phyloP scores from a whole-genome alignment of 2,113 vertebrate species.

The Phasianus colchicus region DNA sequence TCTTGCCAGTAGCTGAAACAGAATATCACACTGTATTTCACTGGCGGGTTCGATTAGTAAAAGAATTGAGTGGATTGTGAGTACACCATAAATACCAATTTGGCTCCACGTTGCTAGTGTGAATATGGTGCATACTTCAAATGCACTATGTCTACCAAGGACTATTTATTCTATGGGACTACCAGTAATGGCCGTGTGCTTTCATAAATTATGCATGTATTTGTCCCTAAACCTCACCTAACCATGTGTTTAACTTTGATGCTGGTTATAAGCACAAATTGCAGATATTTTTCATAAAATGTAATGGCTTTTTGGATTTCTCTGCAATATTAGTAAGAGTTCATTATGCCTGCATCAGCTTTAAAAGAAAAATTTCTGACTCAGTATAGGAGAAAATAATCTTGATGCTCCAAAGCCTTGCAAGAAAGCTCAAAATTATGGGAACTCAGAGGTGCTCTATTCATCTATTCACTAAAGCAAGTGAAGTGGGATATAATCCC shows the following conservation, averaged over 20 bases:
- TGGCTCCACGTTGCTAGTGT: neutral
- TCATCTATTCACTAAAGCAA: conserved; percentile 8
- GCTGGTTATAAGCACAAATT: conserved; percentile 4
- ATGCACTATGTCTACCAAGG: neutral
- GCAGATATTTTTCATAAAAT: conserved; percentile 23
- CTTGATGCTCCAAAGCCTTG: neutral
- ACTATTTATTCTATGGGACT: conserved; percentile 24
- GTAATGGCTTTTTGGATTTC: neutral
- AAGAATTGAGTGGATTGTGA: conserved; percentile 27
- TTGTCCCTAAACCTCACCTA: conserved; percentile 47
- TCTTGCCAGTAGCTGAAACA: conserved; percentile 14
- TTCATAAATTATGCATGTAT: conserved; percentile 59
- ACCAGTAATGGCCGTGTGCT: conserved; percentile 2
- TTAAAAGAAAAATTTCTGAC: neutral
- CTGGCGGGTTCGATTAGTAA: conserved; percentile 21
- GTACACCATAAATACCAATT: conserved; percentile 56
- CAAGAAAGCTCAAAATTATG: conserved; percentile 20
- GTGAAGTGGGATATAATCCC: neutral
- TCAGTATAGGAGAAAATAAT: neutral
- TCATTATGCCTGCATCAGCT: neutral
- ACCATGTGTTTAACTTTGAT: conserved; percentile 10
- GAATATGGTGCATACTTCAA: conserved; percentile 55
- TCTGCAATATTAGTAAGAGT: neutral
- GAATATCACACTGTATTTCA: conserved; percentile 37
- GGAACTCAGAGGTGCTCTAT: conserved; percentile 13